phyloP scores from a whole-genome alignment of 2,888 invertebrate genomes.

The Tholera decimalis region DNA sequence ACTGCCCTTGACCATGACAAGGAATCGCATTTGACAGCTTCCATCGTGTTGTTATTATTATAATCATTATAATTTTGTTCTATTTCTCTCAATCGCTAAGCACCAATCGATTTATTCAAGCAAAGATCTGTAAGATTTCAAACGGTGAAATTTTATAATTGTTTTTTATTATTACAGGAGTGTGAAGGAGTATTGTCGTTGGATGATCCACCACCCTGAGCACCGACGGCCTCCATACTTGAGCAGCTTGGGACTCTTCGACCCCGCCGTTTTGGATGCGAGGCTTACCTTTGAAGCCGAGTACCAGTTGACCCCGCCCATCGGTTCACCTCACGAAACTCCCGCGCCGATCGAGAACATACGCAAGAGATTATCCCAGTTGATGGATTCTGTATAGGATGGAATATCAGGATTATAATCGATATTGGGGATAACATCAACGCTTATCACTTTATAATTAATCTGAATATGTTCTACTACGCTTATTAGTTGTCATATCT shows the following conservation, averaged over 20 bases:
- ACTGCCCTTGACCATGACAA: background rate
- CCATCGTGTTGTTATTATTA: background rate
- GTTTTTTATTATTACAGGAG: constrained; percentile 79
- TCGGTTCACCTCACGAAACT: constrained; percentile 63
- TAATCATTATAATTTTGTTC: background rate
- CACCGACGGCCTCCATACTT: constrained; percentile 90
- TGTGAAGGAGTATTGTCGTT: constrained; percentile 91
- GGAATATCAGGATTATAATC: constrained; percentile 5
- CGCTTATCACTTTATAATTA: constrained; percentile 43
- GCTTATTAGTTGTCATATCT: constrained; percentile 34
- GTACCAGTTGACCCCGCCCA: constrained; percentile 60
- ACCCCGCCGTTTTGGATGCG: constrained; percentile 81
- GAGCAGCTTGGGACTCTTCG: constrained; percentile 89
- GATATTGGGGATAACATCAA: constrained; percentile 15
- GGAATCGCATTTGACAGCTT: background rate
- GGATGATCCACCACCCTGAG: constrained; percentile 91
- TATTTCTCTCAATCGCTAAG: background rate
- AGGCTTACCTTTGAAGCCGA: constrained; percentile 80
- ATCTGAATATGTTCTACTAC: constrained; percentile 27
- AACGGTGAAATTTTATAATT: background rate
- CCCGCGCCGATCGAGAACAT: constrained; percentile 81
- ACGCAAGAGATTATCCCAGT: constrained; percentile 77
- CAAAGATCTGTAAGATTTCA: background rate
- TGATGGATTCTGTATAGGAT: constrained; percentile 75
- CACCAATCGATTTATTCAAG: background rate